Base-by-base conservation (phyloP, 2,113 vertebrate species). In the Pogonocichla stellata region DNA sequence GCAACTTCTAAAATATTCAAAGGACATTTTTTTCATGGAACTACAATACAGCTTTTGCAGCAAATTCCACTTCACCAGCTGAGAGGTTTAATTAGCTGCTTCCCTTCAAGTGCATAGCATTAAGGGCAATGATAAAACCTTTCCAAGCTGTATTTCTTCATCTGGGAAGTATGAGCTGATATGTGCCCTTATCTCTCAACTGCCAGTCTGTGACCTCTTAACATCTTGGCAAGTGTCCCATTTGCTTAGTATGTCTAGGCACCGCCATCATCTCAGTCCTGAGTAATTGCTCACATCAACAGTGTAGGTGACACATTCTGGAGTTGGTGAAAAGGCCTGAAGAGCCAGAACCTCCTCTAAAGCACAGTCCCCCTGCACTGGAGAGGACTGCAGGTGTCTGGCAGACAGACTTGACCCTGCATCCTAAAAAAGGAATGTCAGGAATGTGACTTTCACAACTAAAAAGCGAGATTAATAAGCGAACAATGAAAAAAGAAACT, bases 221-320 rank as follows among this genome's bases (percentile, higher is more conserved):
- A 51, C 5, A 5, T 58, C 73, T 90, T 90, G 81, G 90, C 70
- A 53, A 90, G 38, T 29, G 80, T 87, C 70, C 81, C 75, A 26
- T 64, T 81, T 91, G 40, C 81, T 85, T 53, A 23, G 50, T 70
- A 16, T 38, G 75, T 61, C 72, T 80, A 33, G 94, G 69, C 54
- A 29, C 51, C 58, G 54, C 88, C 66, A 87, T 90, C 88, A 75
- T 64, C 48, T 88, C 81, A 56, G 38, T 69, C 80, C 66, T 65
- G 66, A 79, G 74, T 26, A 69, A 95, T 91, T 94, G 93, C 90
- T 87, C 81, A 79, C 66, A 18, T 79, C 60, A 91, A 10, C 66
- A 43, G 43, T 29, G 70, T n/a, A 65, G 86, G 70, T 92, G 80
- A 80, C 77, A 88, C 19, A 24, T 10, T 26, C 51, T 89, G 78